These are phyloP conservation scores for Lamproptera curius DNA, from an alignment of 2,888 invertebrate genomes.

Conservation along the genomic window DNA sequence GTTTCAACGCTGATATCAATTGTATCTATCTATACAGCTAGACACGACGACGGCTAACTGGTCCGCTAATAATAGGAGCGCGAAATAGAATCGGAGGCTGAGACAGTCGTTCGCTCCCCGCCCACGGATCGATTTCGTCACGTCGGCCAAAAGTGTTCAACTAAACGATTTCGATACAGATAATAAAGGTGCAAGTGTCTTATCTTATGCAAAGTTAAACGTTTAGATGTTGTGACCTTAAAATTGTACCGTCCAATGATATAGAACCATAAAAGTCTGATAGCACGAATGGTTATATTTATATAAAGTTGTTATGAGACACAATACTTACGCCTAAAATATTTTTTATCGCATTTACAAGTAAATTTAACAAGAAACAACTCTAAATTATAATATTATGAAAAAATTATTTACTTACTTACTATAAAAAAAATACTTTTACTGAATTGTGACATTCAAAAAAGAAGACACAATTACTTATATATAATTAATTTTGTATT, in stretches of 20 bases:
- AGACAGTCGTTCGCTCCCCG: slow-evolving; percentile 25
- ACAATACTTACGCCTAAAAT: neutral
- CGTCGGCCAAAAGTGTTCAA: slow-evolving; percentile 1
- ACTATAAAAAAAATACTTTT: neutral
- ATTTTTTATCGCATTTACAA: neutral
- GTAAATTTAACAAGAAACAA: neutral
- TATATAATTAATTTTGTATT: neutral
- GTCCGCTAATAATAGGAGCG: slow-evolving; percentile 6
- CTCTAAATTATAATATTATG: no score
- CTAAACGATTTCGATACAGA: slow-evolving; percentile 3
- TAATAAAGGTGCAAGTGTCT: neutral
- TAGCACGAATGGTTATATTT: no score
- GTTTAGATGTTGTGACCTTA: neutral
- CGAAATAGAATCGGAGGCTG: slow-evolving; percentile 22
- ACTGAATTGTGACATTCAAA: no score
- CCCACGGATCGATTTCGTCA: slow-evolving; percentile 22
- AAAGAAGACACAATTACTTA: neutral
- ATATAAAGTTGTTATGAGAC: neutral
- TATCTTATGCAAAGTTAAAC: neutral
- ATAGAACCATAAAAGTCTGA: neutral
- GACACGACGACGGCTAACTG: slow-evolving; percentile 10
- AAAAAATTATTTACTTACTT: neutral
- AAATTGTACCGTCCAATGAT: neutral
- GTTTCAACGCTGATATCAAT: no score
- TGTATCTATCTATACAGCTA: slow-evolving; percentile 1